These are phyloP conservation scores for Drosophila greeni DNA, from an alignment of 2,888 invertebrate species.

Conservation along the genomic window DNA sequence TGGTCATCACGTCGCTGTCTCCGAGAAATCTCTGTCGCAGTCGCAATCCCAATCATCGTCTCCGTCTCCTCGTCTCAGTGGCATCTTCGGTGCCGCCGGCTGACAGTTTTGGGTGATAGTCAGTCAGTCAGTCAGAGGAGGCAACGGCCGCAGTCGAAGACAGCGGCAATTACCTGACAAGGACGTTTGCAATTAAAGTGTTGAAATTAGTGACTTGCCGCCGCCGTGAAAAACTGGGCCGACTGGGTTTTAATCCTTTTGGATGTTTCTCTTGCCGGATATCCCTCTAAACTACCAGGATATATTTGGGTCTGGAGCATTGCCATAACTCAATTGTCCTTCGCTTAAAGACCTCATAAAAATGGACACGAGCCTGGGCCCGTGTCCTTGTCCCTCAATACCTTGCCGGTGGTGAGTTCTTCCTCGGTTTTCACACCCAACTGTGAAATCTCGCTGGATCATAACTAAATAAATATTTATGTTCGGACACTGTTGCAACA, in stretches of 20 bases:
- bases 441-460: slow-evolving; percentile 63
- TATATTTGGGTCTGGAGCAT: slow-evolving; percentile 10
- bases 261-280: neutral
- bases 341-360: slow-evolving; percentile 40
- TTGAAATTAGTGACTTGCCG: slow-evolving; percentile 43
- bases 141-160: slow-evolving; percentile 10
- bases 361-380: slow-evolving; percentile 12
- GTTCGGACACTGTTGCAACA: slow-evolving; percentile 42
- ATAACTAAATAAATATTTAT: slow-evolving; percentile 68
- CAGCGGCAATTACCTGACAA: slow-evolving; percentile 37
- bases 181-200: slow-evolving; percentile 48
- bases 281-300: neutral
- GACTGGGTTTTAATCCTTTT: slow-evolving; percentile 53
- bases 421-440: slow-evolving; percentile 63
- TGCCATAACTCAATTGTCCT: slow-evolving; percentile 40
- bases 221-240: slow-evolving; percentile 25
- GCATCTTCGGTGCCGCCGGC: slow-evolving; percentile 7
- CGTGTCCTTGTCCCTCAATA: slow-evolving; percentile 28
- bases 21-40: slow-evolving; percentile 16
- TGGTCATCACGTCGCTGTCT: slow-evolving; percentile 31
- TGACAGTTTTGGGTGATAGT: slow-evolving; percentile 29
- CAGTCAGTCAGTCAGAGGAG: slow-evolving; percentile 37
- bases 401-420: slow-evolving; percentile 35
- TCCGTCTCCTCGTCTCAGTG: neutral
- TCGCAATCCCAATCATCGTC: slow-evolving; percentile 2